Conservation (phyloP, 2,797 vertebrate genomes). For the Aselliscus stoliczkanus region DNA sequence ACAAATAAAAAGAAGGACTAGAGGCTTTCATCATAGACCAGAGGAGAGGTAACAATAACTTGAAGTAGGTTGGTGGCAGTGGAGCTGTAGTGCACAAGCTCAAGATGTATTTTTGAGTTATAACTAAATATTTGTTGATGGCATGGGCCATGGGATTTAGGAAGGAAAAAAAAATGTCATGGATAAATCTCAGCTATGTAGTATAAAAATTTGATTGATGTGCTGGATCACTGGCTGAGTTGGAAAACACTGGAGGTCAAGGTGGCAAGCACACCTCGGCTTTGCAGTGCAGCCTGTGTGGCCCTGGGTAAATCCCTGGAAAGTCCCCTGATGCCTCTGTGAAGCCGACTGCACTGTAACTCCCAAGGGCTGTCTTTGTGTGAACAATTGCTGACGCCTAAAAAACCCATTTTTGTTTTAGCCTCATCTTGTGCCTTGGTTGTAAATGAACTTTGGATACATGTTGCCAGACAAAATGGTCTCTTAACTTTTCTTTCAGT, state of each 20-base stretch:
- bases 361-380: neutral
- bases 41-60: neutral
- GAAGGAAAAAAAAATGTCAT: neutral
- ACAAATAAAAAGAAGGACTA: neutral
- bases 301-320: neutral
- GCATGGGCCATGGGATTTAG: neutral
- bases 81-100: neutral
- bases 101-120: neutral
- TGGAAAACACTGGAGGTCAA: neutral
- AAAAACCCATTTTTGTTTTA: neutral
- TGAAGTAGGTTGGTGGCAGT: neutral
- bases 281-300: neutral
- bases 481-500: neutral
- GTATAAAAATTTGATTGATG: neutral
- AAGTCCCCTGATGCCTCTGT: rapidly evolving
- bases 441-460: slow-evolving; percentile 15
- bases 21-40: neutral
- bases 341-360: neutral
- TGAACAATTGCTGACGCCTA: neutral
- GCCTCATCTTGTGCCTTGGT: neutral
- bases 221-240: neutral
- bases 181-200: neutral
- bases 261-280: neutral
- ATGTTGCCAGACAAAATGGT: neutral
- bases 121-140: neutral